These are phyloP conservation scores for Malthinus flaveolus DNA, from an alignment of 2,888 invertebrate genomes.

Conservation along the genomic window DNA sequence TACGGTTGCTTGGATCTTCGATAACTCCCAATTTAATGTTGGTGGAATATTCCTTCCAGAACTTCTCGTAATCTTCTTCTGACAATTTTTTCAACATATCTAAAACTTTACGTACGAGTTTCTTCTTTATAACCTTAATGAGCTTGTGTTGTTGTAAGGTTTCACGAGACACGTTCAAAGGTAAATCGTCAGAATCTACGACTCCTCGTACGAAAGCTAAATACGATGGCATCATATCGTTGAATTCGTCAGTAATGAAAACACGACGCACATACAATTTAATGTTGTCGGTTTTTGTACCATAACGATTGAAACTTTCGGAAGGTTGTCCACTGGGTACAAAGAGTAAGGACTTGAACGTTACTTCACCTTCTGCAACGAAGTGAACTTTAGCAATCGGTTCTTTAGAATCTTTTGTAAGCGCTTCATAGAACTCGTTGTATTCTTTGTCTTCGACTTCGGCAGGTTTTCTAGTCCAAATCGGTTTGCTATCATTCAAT, in stretches of 20 bases:
- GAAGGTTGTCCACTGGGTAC: conserved; percentile 89
- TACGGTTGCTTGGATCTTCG: conserved; percentile 96
- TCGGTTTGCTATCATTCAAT: conserved; percentile 95
- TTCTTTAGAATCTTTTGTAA: conserved; percentile 86
- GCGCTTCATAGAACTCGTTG: conserved; percentile 90
- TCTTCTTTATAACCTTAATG: conserved; percentile 99
- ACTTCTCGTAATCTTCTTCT: conserved; percentile 84
- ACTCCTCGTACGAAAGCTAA: conserved; percentile 94
- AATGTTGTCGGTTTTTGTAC: conserved; percentile 91
- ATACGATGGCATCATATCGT: conserved; percentile 99
- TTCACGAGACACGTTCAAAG: conserved; percentile 97
- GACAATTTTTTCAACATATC: conserved; percentile 98
- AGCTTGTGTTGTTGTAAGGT: conserved; percentile 98
- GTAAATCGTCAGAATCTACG: conserved; percentile 98
- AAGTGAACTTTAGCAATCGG: conserved; percentile 92
- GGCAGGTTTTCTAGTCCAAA: conserved; percentile 92
- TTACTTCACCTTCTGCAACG: conserved; percentile 98
- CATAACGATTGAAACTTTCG: conserved; percentile 95
- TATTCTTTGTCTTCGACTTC: conserved; percentile 91
- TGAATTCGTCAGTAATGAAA: conserved; percentile 99
- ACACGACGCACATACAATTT: conserved; percentile 97
- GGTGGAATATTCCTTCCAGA: conserved; percentile 99
- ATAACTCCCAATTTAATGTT: conserved; percentile 84
- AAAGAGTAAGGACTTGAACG: conserved; percentile 95
- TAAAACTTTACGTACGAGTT: conserved; percentile 92